Conservation (phyloP, 2,113 vertebrate genomes). For the Parus major region DNA sequence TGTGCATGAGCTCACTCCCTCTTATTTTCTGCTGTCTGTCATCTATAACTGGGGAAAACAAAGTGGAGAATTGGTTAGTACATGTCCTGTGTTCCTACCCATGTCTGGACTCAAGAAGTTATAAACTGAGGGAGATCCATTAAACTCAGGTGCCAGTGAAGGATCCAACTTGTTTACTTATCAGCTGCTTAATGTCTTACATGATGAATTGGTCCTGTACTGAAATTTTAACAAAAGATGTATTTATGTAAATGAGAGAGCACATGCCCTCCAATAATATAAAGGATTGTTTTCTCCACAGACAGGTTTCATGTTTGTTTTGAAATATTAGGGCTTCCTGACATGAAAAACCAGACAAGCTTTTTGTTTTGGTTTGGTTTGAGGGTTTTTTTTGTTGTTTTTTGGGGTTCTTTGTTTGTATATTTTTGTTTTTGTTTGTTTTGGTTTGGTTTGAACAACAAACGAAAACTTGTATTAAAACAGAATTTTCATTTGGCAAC, state of each 20-base stretch:
- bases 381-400: neutral
- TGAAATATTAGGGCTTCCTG: neutral
- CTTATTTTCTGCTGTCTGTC: neutral
- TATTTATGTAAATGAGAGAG: constrained; percentile 29
- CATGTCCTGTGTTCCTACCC: neutral
- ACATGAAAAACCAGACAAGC: neutral
- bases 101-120: neutral
- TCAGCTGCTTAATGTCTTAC: neutral
- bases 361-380: neutral
- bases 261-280: neutral
- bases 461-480: neutral
- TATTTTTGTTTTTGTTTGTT: neutral
- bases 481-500: neutral
- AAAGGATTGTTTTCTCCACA: neutral
- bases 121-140: neutral
- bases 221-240: constrained; percentile 2
- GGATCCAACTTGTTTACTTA: neutral
- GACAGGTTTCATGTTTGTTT: neutral
- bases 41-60: neutral
- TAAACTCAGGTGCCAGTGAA: neutral
- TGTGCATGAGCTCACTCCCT: neutral
- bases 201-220: neutral
- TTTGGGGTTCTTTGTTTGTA: too few species aligned
- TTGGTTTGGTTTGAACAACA: neutral
- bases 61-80: neutral